Evolutionary conservation across 2,888 invertebrate genomes (phyloP).

Genomic region (Drosophila mayaguana): DNA sequence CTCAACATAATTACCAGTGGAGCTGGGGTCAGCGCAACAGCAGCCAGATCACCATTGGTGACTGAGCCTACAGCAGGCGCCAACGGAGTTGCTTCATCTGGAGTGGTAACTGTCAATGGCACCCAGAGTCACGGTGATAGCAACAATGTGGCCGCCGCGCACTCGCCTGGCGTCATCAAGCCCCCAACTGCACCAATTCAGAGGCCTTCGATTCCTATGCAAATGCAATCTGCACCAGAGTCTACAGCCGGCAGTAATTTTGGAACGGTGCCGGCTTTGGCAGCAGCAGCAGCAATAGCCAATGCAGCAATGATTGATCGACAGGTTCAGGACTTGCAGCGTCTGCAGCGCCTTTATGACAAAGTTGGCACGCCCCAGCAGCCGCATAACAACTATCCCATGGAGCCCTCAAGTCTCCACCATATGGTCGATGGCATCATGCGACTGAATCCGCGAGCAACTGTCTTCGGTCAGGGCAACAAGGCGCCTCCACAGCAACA

Average conservation of each 20-base stretch:
- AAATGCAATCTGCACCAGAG: constrained; percentile 55
- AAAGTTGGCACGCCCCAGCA: constrained; percentile 52
- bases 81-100: constrained; percentile 26
- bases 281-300: constrained; percentile 37
- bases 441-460: constrained; percentile 92
- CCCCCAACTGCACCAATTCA: constrained; percentile 82
- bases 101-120: constrained; percentile 51
- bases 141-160: constrained; percentile 44
- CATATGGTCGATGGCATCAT: constrained; percentile 85
- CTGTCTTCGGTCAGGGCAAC: constrained; percentile 88
- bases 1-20: constrained; percentile 70
- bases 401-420: constrained; percentile 63
- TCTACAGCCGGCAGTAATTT: constrained; percentile 52
- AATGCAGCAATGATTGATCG: constrained; percentile 67
- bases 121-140: constrained; percentile 43
- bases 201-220: constrained; percentile 77
- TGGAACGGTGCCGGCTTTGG: constrained; percentile 21
- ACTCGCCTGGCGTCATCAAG: constrained; percentile 79
- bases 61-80: constrained; percentile 61
- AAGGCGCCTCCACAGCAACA: constrained; percentile 54
- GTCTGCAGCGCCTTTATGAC: constrained; percentile 70
- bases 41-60: constrained; percentile 74
- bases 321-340: constrained; percentile 67
- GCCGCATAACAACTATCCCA: constrained; percentile 77
- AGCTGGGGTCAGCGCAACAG: constrained; percentile 32